Evolutionary conservation across 2,888 invertebrate genomes (phyloP), one percentile per base, ranked within the genome.

Genomic region (Ophioninae sp.): DNA sequence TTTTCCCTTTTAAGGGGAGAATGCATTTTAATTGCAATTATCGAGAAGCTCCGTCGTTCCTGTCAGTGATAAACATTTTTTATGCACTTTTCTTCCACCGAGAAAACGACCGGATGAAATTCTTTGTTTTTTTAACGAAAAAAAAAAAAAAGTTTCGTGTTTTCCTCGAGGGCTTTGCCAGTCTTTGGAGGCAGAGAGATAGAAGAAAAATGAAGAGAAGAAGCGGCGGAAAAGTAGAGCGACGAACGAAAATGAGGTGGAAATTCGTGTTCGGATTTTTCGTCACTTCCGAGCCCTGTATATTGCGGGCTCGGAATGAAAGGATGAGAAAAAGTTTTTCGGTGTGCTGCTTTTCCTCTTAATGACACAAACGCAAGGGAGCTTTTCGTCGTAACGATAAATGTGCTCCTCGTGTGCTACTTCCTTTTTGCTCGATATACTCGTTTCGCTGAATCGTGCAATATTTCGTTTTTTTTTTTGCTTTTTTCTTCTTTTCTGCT

Each of bases 381-480:
- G n/a, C 56, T 69, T 71, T 58, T 56, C 56, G 30, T 58, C 10
- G n/a, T 58, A 56, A 71, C 20, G 58, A 71, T 20, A 20, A 37
- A 58, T 56, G 30, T 58, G n/a, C 37, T 58, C 58, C 56, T 71
- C 17, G 51, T 37, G 30, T 37, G n/a, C 6, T 59, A 22, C 22
- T 58, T 37, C 37, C 71, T 37, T 10, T 37, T 71, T 30, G 9
- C 56, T 71, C 37, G n/a, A 71, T 58, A 23, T 68, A 59, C 59
- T 74, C 44, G 73, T 74, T 63, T 20, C 51, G 63, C 23, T 61
- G 37, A 39, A 61, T 41, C 41, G 72, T 39, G 72, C 72, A 61
- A 61, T 61, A 72, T 72, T 61, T 7, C 37, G 23, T 30, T 39
- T 72, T 63, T 73, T 13, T 13, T 51, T 13, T 6, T n/a, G n/a